These are phyloP conservation scores for Calliopsis andreniformis DNA, from an alignment of 1,140 invertebrate species.

Conservation along the genomic window DNA sequence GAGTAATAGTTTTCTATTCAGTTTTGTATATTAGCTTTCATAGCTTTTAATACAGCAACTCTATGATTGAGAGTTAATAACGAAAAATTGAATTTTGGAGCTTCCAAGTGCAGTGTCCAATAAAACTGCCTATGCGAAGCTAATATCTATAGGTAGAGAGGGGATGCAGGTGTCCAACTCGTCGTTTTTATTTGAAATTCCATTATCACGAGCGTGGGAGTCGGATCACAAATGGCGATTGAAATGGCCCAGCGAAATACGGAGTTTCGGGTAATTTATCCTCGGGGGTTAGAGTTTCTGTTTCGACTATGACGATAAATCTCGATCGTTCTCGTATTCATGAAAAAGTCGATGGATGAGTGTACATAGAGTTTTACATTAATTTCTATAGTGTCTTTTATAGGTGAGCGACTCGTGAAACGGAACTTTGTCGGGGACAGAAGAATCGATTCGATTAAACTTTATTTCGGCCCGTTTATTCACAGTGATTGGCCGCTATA, in stretches of 20 bases:
- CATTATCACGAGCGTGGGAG: constrained; percentile 12
- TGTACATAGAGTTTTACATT: neutral
- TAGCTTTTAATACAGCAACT: no score
- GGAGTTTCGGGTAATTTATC: constrained; percentile 25
- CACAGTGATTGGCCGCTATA: neutral
- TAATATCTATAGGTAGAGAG: no score
- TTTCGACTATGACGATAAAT: neutral
- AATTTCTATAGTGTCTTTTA: neutral
- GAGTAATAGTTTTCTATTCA: no score
- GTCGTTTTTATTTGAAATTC: constrained; percentile 39
- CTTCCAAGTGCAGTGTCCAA: no score
- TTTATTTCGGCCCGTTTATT: neutral
- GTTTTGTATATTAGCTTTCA: no score
- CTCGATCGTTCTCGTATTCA: constrained; percentile 1
- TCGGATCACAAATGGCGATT: constrained; percentile 28
- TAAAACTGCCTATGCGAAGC: no score
- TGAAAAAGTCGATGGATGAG: neutral
- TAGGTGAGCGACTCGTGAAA: neutral
- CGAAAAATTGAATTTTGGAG: no score
- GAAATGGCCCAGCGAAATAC: constrained; percentile 23
- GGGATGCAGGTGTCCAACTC: no score
- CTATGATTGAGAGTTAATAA: no score
- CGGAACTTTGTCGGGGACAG: neutral
- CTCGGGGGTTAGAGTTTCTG: neutral
- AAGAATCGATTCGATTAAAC: neutral